Percentiles rank a stretch among this genome's conserved stretches.
Evolutionary conservation across 2,113 vertebrate genomes (phyloP).

Genomic region (Typhlomys cinereus): DNA sequence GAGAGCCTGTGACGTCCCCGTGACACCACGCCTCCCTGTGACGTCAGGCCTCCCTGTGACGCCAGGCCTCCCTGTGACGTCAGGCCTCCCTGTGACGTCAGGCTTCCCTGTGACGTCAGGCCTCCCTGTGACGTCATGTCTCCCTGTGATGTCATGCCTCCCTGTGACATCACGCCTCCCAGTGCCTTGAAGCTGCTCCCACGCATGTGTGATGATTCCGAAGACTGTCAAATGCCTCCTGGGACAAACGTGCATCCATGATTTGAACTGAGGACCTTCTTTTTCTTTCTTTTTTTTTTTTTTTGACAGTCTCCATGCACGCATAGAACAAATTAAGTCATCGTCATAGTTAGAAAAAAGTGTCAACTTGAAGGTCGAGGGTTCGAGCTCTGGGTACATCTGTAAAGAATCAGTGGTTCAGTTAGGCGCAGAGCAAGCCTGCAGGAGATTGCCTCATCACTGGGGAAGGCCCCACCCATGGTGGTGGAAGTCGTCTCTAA

Average conservation of each 20-base stretch:
- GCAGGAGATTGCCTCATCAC: too few relatives aligned
- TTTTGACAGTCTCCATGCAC: too few relatives aligned
- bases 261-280: not conserved
- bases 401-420: too few relatives aligned
- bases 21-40: not conserved
- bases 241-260: not conserved
- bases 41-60: not conserved
- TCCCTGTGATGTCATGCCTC: not conserved
- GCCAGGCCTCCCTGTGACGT: not conserved
- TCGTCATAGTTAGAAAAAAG: too few relatives aligned
- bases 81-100: rapidly evolving
- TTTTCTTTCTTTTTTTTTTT: too few relatives aligned
- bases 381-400: too few relatives aligned
- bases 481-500: too few relatives aligned
- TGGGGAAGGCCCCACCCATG: too few relatives aligned
- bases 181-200: not conserved
- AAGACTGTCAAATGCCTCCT: not conserved
- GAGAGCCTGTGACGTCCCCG: not conserved
- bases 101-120: not conserved
- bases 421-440: too few relatives aligned
- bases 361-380: too few relatives aligned
- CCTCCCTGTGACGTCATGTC: not conserved
- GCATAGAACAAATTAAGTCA: too few relatives aligned
- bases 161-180: not conserved
- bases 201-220: not conserved